Evolutionary conservation across 92 coral and sea anemone species (phyloP).

Genomic region (Desmophyllum pertusum): DNA sequence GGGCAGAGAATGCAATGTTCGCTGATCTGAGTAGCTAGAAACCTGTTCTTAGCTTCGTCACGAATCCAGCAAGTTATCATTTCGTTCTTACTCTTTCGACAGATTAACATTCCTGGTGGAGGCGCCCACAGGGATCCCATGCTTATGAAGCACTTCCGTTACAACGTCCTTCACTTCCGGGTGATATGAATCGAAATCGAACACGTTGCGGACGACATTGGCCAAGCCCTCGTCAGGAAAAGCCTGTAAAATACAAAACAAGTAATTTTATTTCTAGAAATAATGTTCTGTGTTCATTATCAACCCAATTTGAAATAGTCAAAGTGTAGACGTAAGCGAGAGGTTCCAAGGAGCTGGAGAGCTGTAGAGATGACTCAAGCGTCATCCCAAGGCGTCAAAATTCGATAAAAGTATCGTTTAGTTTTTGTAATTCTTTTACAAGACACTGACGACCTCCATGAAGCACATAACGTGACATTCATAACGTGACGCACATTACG

Average conservation of each 20-base stretch:
- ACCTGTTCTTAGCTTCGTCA: background rate
- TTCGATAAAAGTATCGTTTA: too few relatives aligned
- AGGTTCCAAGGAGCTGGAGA: too few relatives aligned
- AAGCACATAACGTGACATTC: background rate
- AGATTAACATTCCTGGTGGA: constrained; percentile 76
- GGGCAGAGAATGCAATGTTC: background rate
- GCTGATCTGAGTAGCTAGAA: background rate
- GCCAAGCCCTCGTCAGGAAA: constrained; percentile 93
- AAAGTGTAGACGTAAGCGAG: too few relatives aligned
- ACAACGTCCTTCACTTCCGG: constrained; percentile 93
- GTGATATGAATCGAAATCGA: constrained; percentile 98
- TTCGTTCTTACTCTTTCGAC: constrained; percentile 87
- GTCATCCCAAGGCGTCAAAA: too few relatives aligned
- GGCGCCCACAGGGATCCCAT: constrained; percentile 98
- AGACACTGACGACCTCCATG: too few relatives aligned
- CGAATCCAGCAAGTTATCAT: background rate
- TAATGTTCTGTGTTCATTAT: background rate
- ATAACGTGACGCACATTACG: background rate
- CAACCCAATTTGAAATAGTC: too few relatives aligned
- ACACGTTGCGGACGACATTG: constrained; percentile 96
- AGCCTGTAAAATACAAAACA: constrained; percentile 50
- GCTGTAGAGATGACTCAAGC: too few relatives aligned
- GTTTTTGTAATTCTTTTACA: too few relatives aligned
- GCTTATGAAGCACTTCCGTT: constrained; percentile 89
- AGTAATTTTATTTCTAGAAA: background rate